Conservation (phyloP, 2,888 invertebrate species). For the Noctua comes region DNA sequence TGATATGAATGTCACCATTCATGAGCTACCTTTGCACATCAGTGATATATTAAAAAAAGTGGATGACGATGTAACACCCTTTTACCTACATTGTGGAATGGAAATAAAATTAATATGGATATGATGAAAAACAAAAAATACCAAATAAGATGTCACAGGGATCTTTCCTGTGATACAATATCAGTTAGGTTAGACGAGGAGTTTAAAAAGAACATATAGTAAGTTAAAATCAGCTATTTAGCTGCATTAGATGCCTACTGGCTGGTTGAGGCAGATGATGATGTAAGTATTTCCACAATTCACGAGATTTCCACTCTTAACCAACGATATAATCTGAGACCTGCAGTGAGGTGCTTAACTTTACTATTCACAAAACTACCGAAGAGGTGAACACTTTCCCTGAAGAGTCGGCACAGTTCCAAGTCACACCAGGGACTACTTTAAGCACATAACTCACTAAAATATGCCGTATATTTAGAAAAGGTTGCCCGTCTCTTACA, state of each 20-base stretch:
- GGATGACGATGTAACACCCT: too few species aligned
- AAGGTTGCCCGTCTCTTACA: constrained; percentile 9
- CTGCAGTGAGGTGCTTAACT: not conserved
- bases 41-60: not conserved
- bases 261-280: not conserved
- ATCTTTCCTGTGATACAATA: not conserved
- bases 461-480: constrained; percentile 10
- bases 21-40: not conserved
- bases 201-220: too few species aligned
- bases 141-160: not conserved
- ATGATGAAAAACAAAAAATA: not conserved
- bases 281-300: not conserved
- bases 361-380: constrained; percentile 8
- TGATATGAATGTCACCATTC: not conserved
- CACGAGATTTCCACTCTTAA: not conserved
- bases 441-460: constrained; percentile 20
- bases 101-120: too few species aligned
- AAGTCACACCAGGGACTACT: constrained; percentile 24
- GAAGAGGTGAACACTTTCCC: constrained; percentile 12
- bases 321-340: not conserved
- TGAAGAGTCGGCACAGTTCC: constrained; percentile 45
- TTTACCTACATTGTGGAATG: not conserved
- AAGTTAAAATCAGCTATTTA: too few species aligned
- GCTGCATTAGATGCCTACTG: too few species aligned
- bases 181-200: too few species aligned